Conservation (phyloP, 2,113 vertebrate species). For the Trochalopteron elliotii region DNA sequence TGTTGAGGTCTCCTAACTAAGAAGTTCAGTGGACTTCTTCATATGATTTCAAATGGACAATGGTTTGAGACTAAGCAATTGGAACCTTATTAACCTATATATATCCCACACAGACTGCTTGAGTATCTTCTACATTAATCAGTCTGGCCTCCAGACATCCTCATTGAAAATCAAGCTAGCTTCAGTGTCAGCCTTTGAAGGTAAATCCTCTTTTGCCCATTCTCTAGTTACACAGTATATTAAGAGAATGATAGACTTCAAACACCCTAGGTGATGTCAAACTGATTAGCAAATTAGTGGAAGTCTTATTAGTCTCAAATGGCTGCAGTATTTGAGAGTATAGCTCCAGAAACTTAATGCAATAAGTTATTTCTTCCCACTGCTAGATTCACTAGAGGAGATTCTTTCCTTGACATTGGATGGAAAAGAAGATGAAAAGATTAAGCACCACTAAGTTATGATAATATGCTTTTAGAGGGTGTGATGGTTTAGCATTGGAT, state of each 20-base stretch:
- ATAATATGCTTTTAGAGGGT: neutral
- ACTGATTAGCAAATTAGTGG: neutral
- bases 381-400: neutral
- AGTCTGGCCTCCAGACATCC: constrained; percentile 22
- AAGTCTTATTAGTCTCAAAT: neutral
- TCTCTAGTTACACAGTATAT: neutral
- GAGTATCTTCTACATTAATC: constrained; percentile 30
- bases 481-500: too few species aligned
- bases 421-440: neutral
- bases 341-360: neutral
- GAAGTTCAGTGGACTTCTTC: constrained; percentile 22
- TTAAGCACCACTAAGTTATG: neutral
- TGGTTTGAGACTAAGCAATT: constrained; percentile 3
- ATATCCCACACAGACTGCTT: neutral
- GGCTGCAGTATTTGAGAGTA: neutral
- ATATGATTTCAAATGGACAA: constrained; percentile 9
- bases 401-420: neutral
- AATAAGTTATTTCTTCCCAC: neutral
- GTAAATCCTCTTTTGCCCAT: constrained; percentile 37
- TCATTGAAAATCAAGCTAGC: constrained; percentile 39
- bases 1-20: neutral
- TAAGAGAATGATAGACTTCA: neutral
- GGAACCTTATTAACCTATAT: neutral
- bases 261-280: neutral
- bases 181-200: constrained; percentile 40